Base-by-base conservation (phyloP, 1,140 invertebrate species). In the Maconellicoccus hirsutus region DNA sequence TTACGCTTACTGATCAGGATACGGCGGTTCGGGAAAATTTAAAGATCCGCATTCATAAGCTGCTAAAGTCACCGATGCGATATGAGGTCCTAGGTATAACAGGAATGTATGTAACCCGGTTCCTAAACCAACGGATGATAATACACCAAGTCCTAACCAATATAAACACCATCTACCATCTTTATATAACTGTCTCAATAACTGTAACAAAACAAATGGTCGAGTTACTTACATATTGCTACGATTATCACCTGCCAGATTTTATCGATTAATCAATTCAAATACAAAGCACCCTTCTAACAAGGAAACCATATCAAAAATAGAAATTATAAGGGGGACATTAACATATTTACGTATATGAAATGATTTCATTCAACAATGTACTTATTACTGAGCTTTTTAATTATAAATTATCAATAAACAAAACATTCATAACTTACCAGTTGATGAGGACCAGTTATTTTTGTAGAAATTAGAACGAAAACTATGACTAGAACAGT, bases 61-160 rank as follows among this genome's bases (percentile, higher is more conserved):
- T 59, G 98, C 97, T 77, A 99, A 82, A 7, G 97, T 98, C n/a
- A 99, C 97, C 71, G 90, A 84, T 33, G 91, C 91, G 80, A 94
- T 93, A 76, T 92, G 89, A 22, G 93, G 93, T 22, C 96, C 96
- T 75, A 99, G 81, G 80, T 99, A 99, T 39, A 99, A 82, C 14
- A 99, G 83, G 83, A 99, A 99, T 70, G 97, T 99, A 79, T 99
- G 98, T 25, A 99, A 85, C 6, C 97, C 98, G 0, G 96, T 98
- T 14, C 98, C 98, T 29, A 99, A 83, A 1, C 98, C 97, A 63
- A 99, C 94, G 10, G 95, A 98, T 23, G 96, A 98, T 70, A 98
- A 84, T 21, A 99, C 89, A 33, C 97, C 97, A 66, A 99, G 84
- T 12, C 94, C 89, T 73, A 96, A 82, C 97, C 97, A 99, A 83